Evolutionary conservation across 2,888 invertebrate genomes (phyloP).

Genomic region (Hypena proboscidalis): DNA sequence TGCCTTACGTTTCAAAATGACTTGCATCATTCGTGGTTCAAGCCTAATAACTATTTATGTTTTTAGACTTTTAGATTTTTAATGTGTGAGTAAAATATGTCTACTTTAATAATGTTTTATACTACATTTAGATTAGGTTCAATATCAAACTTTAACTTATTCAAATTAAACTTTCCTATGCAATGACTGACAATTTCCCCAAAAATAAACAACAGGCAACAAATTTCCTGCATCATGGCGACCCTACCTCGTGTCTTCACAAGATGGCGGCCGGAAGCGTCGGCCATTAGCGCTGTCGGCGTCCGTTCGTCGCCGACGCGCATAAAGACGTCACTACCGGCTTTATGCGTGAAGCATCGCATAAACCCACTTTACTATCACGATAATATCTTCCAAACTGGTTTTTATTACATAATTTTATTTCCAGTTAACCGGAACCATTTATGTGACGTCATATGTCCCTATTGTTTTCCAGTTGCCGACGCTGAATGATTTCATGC

Average conservation of each 20-base stretch:
- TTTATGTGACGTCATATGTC: slow-evolving; percentile 22
- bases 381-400: slow-evolving; percentile 33
- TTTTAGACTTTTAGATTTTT: no score
- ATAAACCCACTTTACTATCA: slow-evolving; percentile 45
- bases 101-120: no score
- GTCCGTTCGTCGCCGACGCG: slow-evolving; percentile 42
- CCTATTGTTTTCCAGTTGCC: slow-evolving; percentile 22
- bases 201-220: slow-evolving; percentile 34
- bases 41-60: no score
- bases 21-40: no score
- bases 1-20: no score
- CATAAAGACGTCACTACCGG: slow-evolving; percentile 28
- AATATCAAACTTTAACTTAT: no score
- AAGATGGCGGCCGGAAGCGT: slow-evolving; percentile 59
- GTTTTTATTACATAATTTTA: slow-evolving; percentile 41
- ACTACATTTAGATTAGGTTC: no score
- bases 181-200: slow-evolving; percentile 37
- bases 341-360: slow-evolving; percentile 30
- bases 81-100: no score
- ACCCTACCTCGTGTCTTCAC: slow-evolving; percentile 37
- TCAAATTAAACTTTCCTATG: slow-evolving; percentile 18
- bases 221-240: slow-evolving; percentile 30
- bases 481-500: slow-evolving; percentile 1
- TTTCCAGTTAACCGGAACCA: slow-evolving; percentile 31
- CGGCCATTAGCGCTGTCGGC: slow-evolving; percentile 57